phyloP scores from a whole-genome alignment of 2,888 invertebrate species.

The Athalia cordata region DNA sequence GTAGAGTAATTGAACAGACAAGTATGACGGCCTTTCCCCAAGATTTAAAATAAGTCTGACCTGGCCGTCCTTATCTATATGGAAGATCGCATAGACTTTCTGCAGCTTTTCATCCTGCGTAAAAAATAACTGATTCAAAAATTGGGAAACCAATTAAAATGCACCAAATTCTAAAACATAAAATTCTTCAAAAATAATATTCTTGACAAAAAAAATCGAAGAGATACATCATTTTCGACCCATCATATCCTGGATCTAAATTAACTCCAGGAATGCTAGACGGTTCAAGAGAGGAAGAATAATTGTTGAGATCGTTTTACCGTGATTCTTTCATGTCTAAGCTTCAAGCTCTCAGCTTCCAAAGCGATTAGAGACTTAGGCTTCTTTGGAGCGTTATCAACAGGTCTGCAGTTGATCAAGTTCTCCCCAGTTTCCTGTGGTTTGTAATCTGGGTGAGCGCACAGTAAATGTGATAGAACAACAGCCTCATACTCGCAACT shows the following conservation, averaged over 20 bases:
- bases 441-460: slow-evolving; percentile 91
- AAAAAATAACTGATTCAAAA: slow-evolving; percentile 65
- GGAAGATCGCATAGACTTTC: slow-evolving; percentile 74
- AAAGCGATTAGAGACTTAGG: slow-evolving; percentile 83
- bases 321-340: slow-evolving; percentile 78
- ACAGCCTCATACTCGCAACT: slow-evolving; percentile 97
- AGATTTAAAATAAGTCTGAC: slow-evolving; percentile 69
- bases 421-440: slow-evolving; percentile 87
- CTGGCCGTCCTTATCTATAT: slow-evolving; percentile 74
- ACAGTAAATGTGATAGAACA: slow-evolving; percentile 90
- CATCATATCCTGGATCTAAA: slow-evolving; percentile 22
- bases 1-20: neutral
- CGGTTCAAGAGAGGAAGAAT: too few species aligned
- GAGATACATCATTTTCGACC: neutral
- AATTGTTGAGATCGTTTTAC: slow-evolving; percentile 66
- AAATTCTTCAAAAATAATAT: slow-evolving; percentile 22
- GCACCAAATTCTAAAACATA: slow-evolving; percentile 39
- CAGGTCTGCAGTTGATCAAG: slow-evolving; percentile 83
- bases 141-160: slow-evolving; percentile 26
- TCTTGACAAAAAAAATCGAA: slow-evolving; percentile 43
- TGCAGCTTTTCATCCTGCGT: slow-evolving; percentile 73
- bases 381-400: slow-evolving; percentile 81
- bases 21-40: slow-evolving; percentile 55
- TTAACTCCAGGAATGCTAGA: slow-evolving; percentile 7
- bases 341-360: slow-evolving; percentile 83